phyloP scores from a whole-genome alignment of 2,113 vertebrate genomes.

The Scomber scombrus region DNA sequence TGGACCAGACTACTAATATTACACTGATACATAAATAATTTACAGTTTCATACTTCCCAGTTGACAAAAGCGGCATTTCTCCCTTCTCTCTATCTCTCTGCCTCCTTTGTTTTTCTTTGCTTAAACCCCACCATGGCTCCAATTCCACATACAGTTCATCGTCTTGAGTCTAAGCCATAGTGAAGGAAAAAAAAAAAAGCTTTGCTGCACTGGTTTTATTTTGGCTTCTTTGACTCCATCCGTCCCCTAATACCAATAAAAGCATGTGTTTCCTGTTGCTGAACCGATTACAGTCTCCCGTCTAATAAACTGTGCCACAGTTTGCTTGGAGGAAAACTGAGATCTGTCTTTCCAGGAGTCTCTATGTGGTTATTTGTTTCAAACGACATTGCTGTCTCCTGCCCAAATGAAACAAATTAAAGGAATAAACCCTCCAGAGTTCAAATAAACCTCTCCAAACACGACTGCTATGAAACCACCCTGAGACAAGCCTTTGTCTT shows the following conservation, averaged over 20 bases:
- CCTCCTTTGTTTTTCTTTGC: slow-evolving; percentile 6
- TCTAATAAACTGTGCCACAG: slow-evolving; percentile 38
- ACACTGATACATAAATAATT: neutral
- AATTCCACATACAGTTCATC: neutral
- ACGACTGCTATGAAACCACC: slow-evolving; percentile 43
- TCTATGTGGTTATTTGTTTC: slow-evolving; percentile 55
- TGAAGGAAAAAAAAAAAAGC: slow-evolving; percentile 1
- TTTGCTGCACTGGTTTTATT: slow-evolving; percentile 22
- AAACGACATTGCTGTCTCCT: slow-evolving; percentile 37
- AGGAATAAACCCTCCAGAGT: slow-evolving; percentile 60
- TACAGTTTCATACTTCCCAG: neutral
- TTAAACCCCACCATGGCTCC: slow-evolving; percentile 3
- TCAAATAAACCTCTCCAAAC: slow-evolving; percentile 60
- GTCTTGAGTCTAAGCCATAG: neutral
- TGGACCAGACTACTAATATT: neutral
- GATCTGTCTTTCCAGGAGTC: slow-evolving; percentile 30
- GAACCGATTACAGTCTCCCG: slow-evolving; percentile 42
- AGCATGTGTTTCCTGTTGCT: slow-evolving; percentile 52
- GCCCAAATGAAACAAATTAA: slow-evolving; percentile 71
- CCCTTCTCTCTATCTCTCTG: neutral
- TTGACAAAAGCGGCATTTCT: neutral
- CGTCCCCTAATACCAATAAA: slow-evolving; percentile 42
- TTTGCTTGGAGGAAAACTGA: slow-evolving; percentile 42
- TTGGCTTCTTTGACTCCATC: slow-evolving; percentile 32
- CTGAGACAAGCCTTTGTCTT: slow-evolving; percentile 32